These are phyloP conservation scores for Parnassius orleans DNA, from an alignment of 2,888 invertebrate genomes.

Conservation along the genomic window DNA sequence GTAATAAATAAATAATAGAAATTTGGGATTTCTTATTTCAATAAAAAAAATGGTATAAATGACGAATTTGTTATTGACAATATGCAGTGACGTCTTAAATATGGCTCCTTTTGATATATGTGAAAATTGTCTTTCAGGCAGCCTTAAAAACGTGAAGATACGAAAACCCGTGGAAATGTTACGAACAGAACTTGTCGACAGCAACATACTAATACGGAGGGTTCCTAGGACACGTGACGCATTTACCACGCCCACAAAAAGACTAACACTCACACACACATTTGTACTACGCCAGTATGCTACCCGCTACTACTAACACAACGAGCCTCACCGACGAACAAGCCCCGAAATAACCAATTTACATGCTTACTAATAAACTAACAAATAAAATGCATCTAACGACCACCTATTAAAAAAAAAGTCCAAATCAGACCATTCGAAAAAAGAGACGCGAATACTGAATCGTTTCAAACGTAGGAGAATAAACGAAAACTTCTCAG, in stretches of 20 bases:
- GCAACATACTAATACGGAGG: conserved; percentile 30
- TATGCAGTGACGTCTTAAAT: no score
- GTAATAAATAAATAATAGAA: no score
- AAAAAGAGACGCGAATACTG: conserved; percentile 52
- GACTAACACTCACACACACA: conserved; percentile 58
- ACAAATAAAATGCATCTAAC: conserved; percentile 61
- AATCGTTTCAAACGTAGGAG: conserved; percentile 36
- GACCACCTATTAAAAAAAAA: conserved; percentile 42
- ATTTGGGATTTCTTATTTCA: no score
- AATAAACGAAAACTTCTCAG: conserved; percentile 39
- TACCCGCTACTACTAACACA: conserved; percentile 58
- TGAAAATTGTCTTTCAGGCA: no score
- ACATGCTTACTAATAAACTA: conserved; percentile 49
- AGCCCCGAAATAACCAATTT: conserved; percentile 47
- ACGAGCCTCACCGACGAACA: conserved; percentile 52
- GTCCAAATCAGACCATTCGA: conserved; percentile 44
- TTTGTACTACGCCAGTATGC: conserved; percentile 78
- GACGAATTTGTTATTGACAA: no score
- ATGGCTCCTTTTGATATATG: no score
- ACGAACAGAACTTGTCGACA: conserved; percentile 11
- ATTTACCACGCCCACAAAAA: conserved; percentile 36
- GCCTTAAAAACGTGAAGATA: no score
- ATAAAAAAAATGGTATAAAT: no score
- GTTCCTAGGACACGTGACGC: conserved; percentile 33
- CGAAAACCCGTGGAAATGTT: neutral